A percentile compares a stretch with the other conserved stretches of the same genome.
These are phyloP conservation scores for Philotrypesis tridentata DNA, from an alignment of 1,140 invertebrate species.

Conservation along the genomic window DNA sequence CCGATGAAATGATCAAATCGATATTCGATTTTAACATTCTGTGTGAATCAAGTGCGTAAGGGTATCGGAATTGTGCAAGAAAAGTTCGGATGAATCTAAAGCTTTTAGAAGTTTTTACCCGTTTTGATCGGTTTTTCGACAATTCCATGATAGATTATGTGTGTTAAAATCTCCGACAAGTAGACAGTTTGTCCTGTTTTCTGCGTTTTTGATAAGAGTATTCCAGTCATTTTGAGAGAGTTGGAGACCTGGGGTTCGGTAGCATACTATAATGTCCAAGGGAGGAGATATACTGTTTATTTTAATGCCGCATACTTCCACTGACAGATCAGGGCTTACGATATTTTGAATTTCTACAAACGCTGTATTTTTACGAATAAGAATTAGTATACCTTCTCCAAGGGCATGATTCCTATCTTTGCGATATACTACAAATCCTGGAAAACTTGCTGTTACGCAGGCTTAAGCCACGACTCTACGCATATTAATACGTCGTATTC, in stretches of 20 bases:
- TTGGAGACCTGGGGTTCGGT: not conserved
- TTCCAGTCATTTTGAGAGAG: constrained; percentile 15
- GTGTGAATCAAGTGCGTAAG: constrained; percentile 12
- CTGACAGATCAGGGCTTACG: too few species aligned
- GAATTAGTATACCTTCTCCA: not conserved
- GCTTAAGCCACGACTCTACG: constrained; percentile 8
- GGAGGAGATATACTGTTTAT: not conserved
- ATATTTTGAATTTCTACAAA: not conserved
- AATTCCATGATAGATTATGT: constrained; percentile 28
- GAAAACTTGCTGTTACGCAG: not conserved
- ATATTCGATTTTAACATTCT: constrained; percentile 24
- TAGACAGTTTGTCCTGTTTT: not conserved
- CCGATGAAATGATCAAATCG: constrained; percentile 22
- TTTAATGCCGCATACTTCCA: constrained; percentile 17
- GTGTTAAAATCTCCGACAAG: constrained; percentile 32
- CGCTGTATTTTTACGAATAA: constrained; percentile 1
- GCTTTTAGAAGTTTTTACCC: not conserved
- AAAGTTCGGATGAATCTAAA: not conserved
- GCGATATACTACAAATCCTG: not conserved
- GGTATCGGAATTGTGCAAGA: constrained; percentile 12
- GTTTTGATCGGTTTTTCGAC: not conserved
- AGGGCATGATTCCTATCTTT: not conserved
- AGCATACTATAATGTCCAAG: not conserved
- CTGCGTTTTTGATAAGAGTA: not conserved
- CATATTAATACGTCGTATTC: constrained; percentile 4